Percentiles rank a stretch among this genome's conserved stretches.
phyloP scores from a whole-genome alignment of 2,888 invertebrate species.

The Heliothis peltigera region DNA sequence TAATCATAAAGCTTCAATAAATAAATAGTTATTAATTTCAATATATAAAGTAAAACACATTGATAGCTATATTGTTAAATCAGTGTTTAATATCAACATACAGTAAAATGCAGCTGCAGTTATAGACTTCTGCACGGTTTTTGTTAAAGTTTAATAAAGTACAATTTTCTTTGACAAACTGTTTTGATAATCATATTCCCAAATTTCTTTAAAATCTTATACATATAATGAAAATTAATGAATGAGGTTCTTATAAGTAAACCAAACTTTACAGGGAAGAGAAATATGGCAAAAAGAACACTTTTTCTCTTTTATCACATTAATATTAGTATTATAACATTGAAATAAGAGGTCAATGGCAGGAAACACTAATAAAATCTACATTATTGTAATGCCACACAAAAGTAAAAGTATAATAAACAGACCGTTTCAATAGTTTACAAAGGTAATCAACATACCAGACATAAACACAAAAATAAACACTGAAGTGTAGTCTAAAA shows the following conservation, averaged over 20 bases:
- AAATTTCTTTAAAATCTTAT: neutral
- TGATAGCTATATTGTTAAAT: conserved; percentile 13
- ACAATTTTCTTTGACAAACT: conserved; percentile 25
- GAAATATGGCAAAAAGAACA: neutral
- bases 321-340: neutral
- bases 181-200: neutral
- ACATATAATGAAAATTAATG: neutral
- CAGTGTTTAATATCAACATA: conserved; percentile 21
- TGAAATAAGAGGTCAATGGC: conserved; percentile 20
- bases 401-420: conserved; percentile 16
- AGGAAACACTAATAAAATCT: conserved; percentile 29
- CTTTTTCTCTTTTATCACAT: neutral
- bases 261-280: neutral
- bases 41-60: conserved; percentile 8
- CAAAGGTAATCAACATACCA: conserved; percentile 8
- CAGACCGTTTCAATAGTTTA: conserved; percentile 16
- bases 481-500: conserved; percentile 9
- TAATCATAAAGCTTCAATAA: neutral
- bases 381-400: conserved; percentile 36
- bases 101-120: conserved; percentile 10
- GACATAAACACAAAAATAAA: conserved; percentile 7
- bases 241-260: neutral
- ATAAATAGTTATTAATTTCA: too few species aligned
- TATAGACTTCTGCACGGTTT: conserved; percentile 12
- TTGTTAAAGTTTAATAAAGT: conserved; percentile 43